Evolutionary conservation across 2,113 vertebrate genomes (phyloP).

Genomic region (Eonycteris spelaea): DNA sequence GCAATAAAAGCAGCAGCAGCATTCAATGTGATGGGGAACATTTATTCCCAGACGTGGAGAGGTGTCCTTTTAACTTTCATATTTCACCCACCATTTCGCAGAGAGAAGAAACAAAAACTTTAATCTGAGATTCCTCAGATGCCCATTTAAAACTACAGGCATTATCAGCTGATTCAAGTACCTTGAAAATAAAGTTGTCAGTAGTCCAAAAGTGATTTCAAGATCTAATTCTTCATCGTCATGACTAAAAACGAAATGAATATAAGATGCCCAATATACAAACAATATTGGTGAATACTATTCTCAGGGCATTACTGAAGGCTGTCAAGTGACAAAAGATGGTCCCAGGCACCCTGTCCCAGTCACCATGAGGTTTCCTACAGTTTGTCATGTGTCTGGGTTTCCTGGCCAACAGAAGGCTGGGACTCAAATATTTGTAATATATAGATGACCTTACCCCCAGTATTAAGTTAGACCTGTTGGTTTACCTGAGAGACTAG

Average conservation of each 20-base stretch:
- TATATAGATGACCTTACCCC: not conserved
- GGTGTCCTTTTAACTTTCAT: not conserved
- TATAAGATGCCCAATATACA: not conserved
- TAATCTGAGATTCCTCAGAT: not conserved
- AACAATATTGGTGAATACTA: not conserved
- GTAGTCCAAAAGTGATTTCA: constrained; percentile 26
- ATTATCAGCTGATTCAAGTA: not conserved
- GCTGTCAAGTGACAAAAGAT: not conserved
- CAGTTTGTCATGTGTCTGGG: not conserved
- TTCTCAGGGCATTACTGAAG: not conserved
- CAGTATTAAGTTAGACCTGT: not conserved
- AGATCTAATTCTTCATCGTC: constrained; percentile 9
- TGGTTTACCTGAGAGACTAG: not conserved
- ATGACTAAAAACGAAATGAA: constrained; percentile 32
- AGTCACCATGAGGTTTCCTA: not conserved
- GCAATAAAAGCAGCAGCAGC: not conserved
- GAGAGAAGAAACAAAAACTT: not conserved
- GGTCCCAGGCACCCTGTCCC: not conserved
- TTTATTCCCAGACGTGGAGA: not conserved
- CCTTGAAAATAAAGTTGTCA: constrained; percentile 28
- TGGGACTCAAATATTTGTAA: not conserved
- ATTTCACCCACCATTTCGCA: not conserved
- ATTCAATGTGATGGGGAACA: not conserved
- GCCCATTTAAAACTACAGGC: constrained; percentile 27
- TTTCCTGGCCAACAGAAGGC: not conserved